A percentile compares a stretch with the other conserved stretches of the same genome.
Evolutionary conservation across 2,888 invertebrate species (phyloP).

Genomic region (Synergus laeviventris): DNA sequence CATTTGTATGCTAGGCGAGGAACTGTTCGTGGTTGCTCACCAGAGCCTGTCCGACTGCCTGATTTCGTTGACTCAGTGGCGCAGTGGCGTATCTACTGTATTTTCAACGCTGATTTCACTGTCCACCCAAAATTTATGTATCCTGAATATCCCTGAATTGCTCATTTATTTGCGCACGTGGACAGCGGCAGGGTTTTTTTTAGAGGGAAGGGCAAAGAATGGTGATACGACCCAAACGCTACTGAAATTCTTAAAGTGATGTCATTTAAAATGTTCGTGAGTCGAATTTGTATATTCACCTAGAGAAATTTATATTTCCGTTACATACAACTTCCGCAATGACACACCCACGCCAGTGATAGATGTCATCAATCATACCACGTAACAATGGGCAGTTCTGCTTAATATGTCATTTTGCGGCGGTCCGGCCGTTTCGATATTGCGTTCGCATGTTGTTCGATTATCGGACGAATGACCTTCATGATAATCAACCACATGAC

Average conservation of each 20-base stretch:
- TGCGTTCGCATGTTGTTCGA: not conserved
- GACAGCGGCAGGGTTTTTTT: constrained; percentile 46
- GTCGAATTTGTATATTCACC: constrained; percentile 55
- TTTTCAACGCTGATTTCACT: constrained; percentile 16
- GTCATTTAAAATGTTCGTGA: constrained; percentile 51
- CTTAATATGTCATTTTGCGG: not conserved
- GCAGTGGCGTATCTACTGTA: constrained; percentile 30
- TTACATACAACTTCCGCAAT: constrained; percentile 54
- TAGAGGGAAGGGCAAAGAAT: not conserved
- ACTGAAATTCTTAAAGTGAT: constrained; percentile 53
- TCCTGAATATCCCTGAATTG: constrained; percentile 53
- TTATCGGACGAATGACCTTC: not conserved
- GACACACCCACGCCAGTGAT: not conserved
- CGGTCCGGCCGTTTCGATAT: not conserved
- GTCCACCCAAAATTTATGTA: constrained; percentile 64
- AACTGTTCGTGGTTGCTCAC: constrained; percentile 58
- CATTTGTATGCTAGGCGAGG: constrained; percentile 71
- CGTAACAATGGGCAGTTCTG: constrained; percentile 3
- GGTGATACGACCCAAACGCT: constrained; percentile 32
- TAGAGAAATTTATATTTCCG: constrained; percentile 52
- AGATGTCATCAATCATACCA: not conserved
- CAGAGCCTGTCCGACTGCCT: constrained; percentile 58
- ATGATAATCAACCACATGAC: constrained; percentile 12
- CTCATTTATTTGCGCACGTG: constrained; percentile 62
- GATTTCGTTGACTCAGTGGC: constrained; percentile 38